phyloP scores from a whole-genome alignment of 2,113 vertebrate genomes.

The Ginglymostoma cirratum region DNA sequence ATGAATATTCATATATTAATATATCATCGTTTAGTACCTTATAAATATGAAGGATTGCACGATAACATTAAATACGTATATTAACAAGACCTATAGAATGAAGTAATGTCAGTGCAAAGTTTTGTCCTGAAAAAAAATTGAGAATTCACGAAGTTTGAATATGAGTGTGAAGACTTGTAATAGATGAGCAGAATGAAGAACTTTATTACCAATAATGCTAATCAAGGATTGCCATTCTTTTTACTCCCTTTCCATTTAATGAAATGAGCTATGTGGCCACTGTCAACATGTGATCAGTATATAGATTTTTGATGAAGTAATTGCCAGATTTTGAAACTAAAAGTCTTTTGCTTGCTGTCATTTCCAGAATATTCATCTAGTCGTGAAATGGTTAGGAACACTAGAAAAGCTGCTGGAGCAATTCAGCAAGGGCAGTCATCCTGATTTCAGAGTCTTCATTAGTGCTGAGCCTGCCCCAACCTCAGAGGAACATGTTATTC shows the following conservation, averaged over 20 bases:
- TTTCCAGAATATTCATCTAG: constrained; percentile 66
- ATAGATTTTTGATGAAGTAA: not conserved
- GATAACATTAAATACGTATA: not conserved
- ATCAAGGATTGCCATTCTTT: not conserved
- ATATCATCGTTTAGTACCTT: not conserved
- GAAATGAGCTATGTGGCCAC: not conserved
- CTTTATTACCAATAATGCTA: not conserved
- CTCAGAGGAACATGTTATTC: constrained; percentile 62
- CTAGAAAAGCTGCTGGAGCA: constrained; percentile 63
- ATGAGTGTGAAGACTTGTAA: not conserved
- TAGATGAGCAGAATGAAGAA: not conserved
- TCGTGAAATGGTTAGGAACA: constrained; percentile 61
- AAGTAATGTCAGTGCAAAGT: not conserved
- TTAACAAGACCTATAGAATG: not conserved
- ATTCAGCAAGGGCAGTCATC: constrained; percentile 52
- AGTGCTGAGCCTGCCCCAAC: constrained; percentile 59
- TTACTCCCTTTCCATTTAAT: not conserved
- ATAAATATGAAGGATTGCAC: not conserved
- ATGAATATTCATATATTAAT: not conserved
- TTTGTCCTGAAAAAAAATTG: not conserved
- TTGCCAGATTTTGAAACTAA: constrained; percentile 27
- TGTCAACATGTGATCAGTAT: not conserved
- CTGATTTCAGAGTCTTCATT: constrained; percentile 65
- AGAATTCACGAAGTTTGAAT: not conserved
- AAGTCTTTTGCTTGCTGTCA: not conserved